Percentiles rank a stretch among this genome's conserved stretches.
Conservation (phyloP, 2,113 vertebrate genomes). For the Trematocara nigrifrons region DNA sequence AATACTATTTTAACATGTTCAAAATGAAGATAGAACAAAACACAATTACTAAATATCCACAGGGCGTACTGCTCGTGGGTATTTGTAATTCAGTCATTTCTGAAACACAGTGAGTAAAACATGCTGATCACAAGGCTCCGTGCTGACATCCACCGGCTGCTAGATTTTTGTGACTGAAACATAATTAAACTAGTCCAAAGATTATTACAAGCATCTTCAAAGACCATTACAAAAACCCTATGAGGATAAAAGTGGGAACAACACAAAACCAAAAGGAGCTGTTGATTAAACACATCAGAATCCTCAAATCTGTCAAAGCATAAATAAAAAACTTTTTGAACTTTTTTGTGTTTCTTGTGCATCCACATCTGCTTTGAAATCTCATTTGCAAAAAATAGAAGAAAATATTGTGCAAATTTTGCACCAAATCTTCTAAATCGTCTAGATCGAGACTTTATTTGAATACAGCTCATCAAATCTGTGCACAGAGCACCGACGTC, state of each 20-base stretch:
- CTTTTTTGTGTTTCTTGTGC: neutral
- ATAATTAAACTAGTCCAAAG: neutral
- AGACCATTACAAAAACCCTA: neutral
- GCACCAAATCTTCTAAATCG: neutral
- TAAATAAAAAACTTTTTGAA: neutral
- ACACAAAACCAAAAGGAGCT: neutral
- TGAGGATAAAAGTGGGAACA: neutral
- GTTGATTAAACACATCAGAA: neutral
- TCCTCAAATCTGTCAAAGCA: neutral
- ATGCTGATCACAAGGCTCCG: neutral
- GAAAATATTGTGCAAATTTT: neutral
- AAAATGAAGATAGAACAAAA: neutral
- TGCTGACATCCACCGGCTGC: neutral
- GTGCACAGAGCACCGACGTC: neutral
- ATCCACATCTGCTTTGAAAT: neutral
- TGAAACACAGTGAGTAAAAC: neutral
- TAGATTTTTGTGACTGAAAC: neutral
- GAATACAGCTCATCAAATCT: neutral
- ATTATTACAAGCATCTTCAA: neutral
- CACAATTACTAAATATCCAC: neutral
- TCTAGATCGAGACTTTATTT: neutral
- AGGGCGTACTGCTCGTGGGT: accelerated
- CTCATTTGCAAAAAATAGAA: neutral
- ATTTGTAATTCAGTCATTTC: neutral
- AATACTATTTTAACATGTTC: neutral